Evolutionary conservation across 2,113 vertebrate species (phyloP), one percentile per base, ranked within the genome.

Genomic region (Eudorcas thomsonii): DNA sequence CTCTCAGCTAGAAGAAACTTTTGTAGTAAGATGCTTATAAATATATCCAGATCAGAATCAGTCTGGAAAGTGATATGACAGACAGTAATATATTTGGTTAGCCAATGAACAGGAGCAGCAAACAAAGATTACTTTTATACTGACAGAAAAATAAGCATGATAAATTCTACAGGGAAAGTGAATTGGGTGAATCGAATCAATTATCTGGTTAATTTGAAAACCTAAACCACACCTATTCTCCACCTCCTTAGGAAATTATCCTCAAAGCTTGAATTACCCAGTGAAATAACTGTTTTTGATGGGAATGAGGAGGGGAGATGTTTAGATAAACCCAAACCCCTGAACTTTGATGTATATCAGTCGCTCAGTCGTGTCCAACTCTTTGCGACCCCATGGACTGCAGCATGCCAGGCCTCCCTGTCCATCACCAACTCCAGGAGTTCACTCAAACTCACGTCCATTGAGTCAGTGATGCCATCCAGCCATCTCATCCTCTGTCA

Each of bases 1-100:
- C 14, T 83, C n/a, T 86, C 83, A 94, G 33, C 81, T 88, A 82
- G 33, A 45, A 95, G 52, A 95, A 97, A 96, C 77, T 86, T 97
- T 28, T 45, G 48, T 71, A 89, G 77, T 25, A 74, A 91, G 33
- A 3, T 78, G 16, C 85, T 59, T 94, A 85, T 50, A 91, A 93
- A 90, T 80, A 84, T 39, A 48, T 28, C 15, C 48, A 25, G 52
- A 91, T 82, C 90, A 88, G 43, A 97, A 74, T 89, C 84, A 54
- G 43, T 54, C 83, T 93, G 26, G 67, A 36, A 54, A 93, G 21
- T 90, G 2, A 90, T 91, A 88, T 81, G 23, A 64, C 89, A 97
- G 86, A 36, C 19, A 86, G 54, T 12, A n/a, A 90, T 90, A 14
- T 80, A 87, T 90, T 50, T 97, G 62, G 19, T 74, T 88, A 55